Evolutionary conservation across 2,888 invertebrate genomes (phyloP), one percentile per base, ranked within the genome.

Genomic region (Xanthia icteritia): DNA sequence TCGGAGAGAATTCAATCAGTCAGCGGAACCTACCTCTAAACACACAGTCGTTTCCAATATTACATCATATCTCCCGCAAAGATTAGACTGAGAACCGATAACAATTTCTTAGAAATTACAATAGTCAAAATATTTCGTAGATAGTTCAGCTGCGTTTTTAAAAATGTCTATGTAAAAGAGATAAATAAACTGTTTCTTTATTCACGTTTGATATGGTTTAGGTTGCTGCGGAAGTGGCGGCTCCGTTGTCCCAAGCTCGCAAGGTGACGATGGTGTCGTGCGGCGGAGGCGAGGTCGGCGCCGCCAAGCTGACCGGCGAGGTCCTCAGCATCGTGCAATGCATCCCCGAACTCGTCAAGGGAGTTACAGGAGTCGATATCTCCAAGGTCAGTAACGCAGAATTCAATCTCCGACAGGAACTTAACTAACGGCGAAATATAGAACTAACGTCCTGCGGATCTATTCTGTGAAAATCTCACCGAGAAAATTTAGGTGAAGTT

Each of bases 191-290:
- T 27, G 13, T 42, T 42, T 27, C 6, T 72, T 39, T 48, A 23
- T 45, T 58, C 42, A 8, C 27, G 3, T 36, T 54, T 61, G 13
- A 17, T 36, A 23, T 27, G 45, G 71, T 90, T 11, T 90, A 99
- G 99, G 97, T 99, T 92, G 99, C 99, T 42, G 99, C 99, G 48
- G 99, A 99, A 96, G 98, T 99, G 65, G 99, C 99, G 58, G 99
- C 99, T 45, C 99, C 99, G 11, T 95, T 99, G 87, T 98, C 99
- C 0, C 99, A 99, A 94, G 98, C 99, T 13, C 99, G 99, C 94
- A 99, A 99, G 95, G 98, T 99, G 84, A 99, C 99, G 11, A 99
- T 99, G 99, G 98, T 99, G 31, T 99, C 99, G 1, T 98, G 98
- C 89, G 99, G 99, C 51, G 97, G 97, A 76, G 98, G 99, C 56